Percentiles rank a stretch among this genome's conserved stretches.
phyloP scores from a whole-genome alignment of 2,113 vertebrate genomes.

The Erythrolamprus reginae region DNA sequence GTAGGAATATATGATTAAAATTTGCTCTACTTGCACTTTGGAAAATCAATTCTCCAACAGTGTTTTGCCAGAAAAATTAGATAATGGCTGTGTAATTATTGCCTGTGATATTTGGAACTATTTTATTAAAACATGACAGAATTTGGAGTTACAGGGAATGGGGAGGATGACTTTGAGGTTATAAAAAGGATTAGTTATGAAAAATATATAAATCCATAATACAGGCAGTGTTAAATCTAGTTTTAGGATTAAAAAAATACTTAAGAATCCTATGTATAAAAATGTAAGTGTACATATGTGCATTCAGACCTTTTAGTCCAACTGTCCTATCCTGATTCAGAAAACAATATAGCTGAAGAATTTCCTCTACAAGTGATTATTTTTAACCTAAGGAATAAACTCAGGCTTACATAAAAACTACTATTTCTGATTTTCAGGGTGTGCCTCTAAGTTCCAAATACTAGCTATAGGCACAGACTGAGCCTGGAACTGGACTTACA shows the following conservation, averaged over 20 bases:
- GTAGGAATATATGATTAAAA: neutral
- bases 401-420: neutral
- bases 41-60: conserved; percentile 33
- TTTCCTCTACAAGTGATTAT: neutral
- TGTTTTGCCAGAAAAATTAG: conserved; percentile 23
- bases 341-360: neutral
- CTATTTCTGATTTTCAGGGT: neutral
- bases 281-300: neutral
- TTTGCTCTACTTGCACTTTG: conserved; percentile 14
- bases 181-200: conserved; percentile 55
- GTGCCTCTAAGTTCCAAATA: neutral
- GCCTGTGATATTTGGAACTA: conserved; percentile 28
- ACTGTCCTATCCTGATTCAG: neutral
- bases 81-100: conserved; percentile 16
- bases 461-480: neutral
- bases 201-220: conserved; percentile 34
- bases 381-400: neutral
- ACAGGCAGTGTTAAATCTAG: conserved; percentile 44
- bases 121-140: conserved; percentile 36
- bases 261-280: neutral
- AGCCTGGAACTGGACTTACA: neutral
- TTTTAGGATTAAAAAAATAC: neutral
- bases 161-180: conserved; percentile 1
- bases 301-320: neutral
- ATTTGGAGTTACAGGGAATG: conserved; percentile 18